Evolutionary conservation across 2,113 vertebrate species (phyloP).

Genomic region (Pagrus major): DNA sequence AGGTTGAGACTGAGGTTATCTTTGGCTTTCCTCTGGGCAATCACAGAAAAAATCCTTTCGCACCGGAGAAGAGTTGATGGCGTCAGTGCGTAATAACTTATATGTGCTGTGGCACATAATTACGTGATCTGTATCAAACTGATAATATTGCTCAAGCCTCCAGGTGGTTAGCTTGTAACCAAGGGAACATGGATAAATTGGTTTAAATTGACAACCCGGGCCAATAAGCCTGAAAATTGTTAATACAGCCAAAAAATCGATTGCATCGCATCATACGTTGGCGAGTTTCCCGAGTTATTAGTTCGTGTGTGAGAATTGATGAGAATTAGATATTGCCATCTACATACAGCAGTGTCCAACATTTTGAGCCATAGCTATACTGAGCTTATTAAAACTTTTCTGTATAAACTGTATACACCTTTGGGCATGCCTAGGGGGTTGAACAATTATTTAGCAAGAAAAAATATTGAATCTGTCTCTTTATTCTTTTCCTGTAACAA

Average conservation of each 20-base stretch:
- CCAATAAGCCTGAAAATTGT: slow-evolving; percentile 14
- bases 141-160: slow-evolving; percentile 25
- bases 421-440: neutral
- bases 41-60: slow-evolving; percentile 57
- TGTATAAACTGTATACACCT: neutral
- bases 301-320: neutral
- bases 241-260: neutral
- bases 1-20: slow-evolving; percentile 76
- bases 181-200: slow-evolving; percentile 24
- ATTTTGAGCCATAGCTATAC: neutral
- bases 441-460: neutral
- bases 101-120: slow-evolving; percentile 45
- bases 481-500: neutral
- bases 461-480: neutral
- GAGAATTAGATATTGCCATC: neutral
- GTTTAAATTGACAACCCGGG: slow-evolving; percentile 40
- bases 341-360: too few species aligned
- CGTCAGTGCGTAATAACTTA: slow-evolving; percentile 43
- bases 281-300: neutral
- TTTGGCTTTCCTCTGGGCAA: slow-evolving; percentile 72
- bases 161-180: slow-evolving; percentile 27
- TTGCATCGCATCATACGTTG: neutral
- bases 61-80: slow-evolving; percentile 37
- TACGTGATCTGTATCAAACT: slow-evolving; percentile 51
- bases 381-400: neutral